Evolutionary conservation across 64 coral and sea anemone genomes (phyloP), one percentile per base, ranked within the genome.

Genomic region (Acropora tenuis): DNA sequence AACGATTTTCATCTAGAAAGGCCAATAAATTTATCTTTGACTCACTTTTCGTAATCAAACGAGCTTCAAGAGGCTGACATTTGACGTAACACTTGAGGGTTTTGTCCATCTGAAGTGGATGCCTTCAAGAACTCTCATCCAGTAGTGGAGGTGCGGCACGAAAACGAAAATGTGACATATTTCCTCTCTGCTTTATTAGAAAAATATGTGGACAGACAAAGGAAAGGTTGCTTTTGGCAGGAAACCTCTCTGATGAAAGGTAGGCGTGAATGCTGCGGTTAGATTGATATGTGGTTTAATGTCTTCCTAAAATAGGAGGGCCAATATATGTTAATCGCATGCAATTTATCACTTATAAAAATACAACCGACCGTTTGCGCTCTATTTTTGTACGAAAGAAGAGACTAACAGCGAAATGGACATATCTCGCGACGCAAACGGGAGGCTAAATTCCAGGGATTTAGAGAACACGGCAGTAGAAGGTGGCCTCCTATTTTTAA

Each of bases 401-500:
- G 45, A 16, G 17, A 48, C 1, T 1, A 48, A 5, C 12, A 19
- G 8, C 2, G 40, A 71, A 49, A 85, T 85, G 82, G 43, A n/a
- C 8, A 30, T 47, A 7, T 13, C 9, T 67, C 18, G 43, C 12
- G 45, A 85, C 4, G 82, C n/a, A 6, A 47, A 44, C 0, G 47
- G 19, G 65, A 1, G 20, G 42, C 46, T 71, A 15, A 40, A 19
- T 69, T 50, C 82, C 68, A 85, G 82, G 68, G 45, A 49, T 46
- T n/a, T 7, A 10, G 17, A 20, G 2, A 71, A 1, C 8, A 9
- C 30, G 43, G 82, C 82, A 46, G 18, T 72, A 16, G 82, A 85
- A 71, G 63, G 42, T 48, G 82, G 82, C 8, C 63, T 69, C 6
- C 48, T 85, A 47, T 85, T 85, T 61, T 2, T 85, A 20, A 72